These are phyloP conservation scores for Chaetura pelagica DNA, from an alignment of 2,113 vertebrate genomes.

Conservation along the genomic window DNA sequence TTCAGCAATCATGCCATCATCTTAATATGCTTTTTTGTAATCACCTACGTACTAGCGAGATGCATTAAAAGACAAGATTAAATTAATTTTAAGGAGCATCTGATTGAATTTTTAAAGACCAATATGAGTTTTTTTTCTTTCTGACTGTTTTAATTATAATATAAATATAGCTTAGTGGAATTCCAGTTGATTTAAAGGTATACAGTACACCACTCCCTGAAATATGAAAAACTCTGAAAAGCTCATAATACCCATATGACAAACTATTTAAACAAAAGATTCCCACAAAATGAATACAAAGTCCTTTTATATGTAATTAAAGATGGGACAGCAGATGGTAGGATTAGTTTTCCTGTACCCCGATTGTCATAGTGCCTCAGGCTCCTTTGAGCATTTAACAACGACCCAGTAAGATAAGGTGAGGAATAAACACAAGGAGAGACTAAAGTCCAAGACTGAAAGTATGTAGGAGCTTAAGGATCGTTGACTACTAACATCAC, in stretches of 20 bases:
- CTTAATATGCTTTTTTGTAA: neutral
- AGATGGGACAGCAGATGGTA: neutral
- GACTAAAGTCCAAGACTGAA: neutral
- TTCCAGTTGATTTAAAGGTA: neutral
- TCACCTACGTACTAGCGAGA: neutral
- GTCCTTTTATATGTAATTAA: neutral
- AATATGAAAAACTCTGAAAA: neutral
- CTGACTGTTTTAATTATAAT: neutral
- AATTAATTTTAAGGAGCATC: neutral
- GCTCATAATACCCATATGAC: rapidly evolving
- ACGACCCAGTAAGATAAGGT: neutral
- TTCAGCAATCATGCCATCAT: neutral
- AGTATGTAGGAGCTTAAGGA: neutral
- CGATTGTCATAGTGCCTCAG: neutral
- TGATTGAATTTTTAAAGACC: neutral
- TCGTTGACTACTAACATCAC: neutral
- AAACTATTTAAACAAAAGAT: neutral
- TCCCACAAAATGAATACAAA: neutral
- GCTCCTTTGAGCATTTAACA: neutral
- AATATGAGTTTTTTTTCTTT: neutral
- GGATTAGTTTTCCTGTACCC: neutral
- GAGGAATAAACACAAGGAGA: neutral
- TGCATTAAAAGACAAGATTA: neutral
- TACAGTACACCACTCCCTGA: neutral
- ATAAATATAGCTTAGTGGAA: neutral